Evolutionary conservation across 2,797 vertebrate species (phyloP).

Genomic region (Falco berigora): DNA sequence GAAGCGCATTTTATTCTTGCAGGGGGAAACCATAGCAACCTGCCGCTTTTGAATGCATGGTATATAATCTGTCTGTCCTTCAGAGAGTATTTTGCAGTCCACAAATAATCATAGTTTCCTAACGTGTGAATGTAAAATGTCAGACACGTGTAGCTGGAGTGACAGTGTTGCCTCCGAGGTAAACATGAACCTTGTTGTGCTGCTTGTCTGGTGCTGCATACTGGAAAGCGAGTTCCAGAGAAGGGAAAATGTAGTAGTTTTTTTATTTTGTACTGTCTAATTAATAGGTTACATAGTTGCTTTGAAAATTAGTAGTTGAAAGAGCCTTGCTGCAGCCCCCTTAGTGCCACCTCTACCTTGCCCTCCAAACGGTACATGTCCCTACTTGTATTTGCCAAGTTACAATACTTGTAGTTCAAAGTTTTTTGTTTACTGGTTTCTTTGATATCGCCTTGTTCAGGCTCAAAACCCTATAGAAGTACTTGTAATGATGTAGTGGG

Average conservation of each 20-base stretch:
- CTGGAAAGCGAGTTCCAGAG: background rate
- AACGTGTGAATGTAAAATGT: slow-evolving; percentile 55
- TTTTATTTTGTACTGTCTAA: background rate
- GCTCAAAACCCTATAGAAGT: background rate
- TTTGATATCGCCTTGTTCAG: background rate
- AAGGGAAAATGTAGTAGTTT: background rate
- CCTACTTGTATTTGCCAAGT: background rate
- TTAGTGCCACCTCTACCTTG: background rate
- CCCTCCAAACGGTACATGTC: background rate
- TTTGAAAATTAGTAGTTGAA: background rate
- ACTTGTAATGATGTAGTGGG: background rate
- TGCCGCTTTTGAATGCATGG: slow-evolving; percentile 47
- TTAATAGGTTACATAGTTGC: background rate
- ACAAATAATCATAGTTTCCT: slow-evolving; percentile 62
- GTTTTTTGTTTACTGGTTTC: background rate
- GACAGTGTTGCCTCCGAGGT: background rate
- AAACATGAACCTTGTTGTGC: background rate
- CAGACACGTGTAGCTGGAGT: slow-evolving; percentile 12
- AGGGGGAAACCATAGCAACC: slow-evolving; percentile 72
- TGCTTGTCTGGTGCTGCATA: background rate
- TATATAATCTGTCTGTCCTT: slow-evolving; percentile 69
- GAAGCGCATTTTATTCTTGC: slow-evolving; percentile 48
- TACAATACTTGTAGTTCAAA: background rate
- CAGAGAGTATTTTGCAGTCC: slow-evolving; percentile 56
- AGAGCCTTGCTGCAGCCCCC: background rate